Conservation (phyloP, 2,797 vertebrate species). For the Mycteria americana region DNA sequence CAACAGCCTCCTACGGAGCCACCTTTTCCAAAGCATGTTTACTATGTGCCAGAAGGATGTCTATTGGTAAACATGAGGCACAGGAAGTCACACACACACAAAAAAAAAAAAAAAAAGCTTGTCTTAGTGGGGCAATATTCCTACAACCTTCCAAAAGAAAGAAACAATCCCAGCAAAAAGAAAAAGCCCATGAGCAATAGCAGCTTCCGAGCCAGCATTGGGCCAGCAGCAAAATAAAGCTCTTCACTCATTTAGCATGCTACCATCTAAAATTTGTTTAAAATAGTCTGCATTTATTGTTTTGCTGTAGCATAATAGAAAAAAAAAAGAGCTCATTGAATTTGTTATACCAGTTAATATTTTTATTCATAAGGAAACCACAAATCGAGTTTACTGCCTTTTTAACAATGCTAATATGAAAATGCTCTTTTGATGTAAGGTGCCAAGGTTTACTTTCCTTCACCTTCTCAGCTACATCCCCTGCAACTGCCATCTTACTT, state of each 20-base stretch:
- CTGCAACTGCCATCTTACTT: neutral
- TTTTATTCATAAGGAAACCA: neutral
- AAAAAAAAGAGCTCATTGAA: neutral
- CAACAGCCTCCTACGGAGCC: neutral
- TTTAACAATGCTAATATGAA: neutral
- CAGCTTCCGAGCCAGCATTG: neutral
- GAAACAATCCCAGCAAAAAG: neutral
- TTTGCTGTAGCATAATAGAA: neutral
- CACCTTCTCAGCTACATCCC: neutral
- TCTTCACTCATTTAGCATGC: neutral
- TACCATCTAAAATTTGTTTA: neutral
- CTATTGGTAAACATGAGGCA: neutral
- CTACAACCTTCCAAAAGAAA: neutral
- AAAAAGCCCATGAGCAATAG: neutral
- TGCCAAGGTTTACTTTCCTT: neutral
- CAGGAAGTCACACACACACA: accelerated
- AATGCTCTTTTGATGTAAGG: neutral
- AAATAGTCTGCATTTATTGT: neutral
- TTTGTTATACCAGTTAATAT: neutral
- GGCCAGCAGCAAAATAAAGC: neutral
- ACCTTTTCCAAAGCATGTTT: neutral
- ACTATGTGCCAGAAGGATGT: neutral
- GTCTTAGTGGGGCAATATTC: neutral
- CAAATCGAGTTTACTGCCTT: neutral
- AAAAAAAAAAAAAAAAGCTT: neutral